phyloP scores from a whole-genome alignment of 2,888 invertebrate species.

The Entomobrya multifasciata region DNA sequence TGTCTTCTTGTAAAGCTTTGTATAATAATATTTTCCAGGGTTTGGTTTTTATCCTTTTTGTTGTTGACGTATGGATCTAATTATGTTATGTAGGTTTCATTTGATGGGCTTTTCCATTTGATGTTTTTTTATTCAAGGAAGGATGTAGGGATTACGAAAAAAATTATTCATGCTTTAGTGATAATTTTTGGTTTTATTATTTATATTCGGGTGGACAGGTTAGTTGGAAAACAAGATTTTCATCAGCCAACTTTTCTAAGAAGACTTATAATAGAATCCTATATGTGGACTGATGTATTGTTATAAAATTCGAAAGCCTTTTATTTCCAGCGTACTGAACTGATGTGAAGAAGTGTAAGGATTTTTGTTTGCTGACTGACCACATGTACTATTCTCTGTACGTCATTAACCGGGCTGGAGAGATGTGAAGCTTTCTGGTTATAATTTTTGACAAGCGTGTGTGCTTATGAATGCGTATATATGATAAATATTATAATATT shows the following conservation, averaged over 20 bases:
- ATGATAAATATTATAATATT: background rate
- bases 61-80: background rate
- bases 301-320: background rate
- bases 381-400: no score
- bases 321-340: background rate
- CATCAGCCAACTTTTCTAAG: background rate
- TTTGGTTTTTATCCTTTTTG: constrained; percentile 18
- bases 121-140: background rate
- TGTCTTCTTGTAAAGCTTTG: constrained; percentile 16
- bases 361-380: constrained; percentile 24
- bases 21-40: no score
- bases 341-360: constrained; percentile 6
- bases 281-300: no score
- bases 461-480: background rate
- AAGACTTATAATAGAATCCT: no score
- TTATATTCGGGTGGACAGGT: constrained; percentile 19
- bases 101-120: constrained; percentile 1
- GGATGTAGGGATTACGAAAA: constrained; percentile 33
- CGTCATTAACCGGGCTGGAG: no score
- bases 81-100: background rate
- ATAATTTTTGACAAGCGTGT: background rate
- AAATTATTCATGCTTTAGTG: constrained; percentile 9
- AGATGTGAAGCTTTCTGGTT: no score
- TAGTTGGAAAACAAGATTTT: constrained; percentile 36
- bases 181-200: constrained; percentile 33